phyloP scores from a whole-genome alignment of 2,113 vertebrate species.

The Osmerus eperlanus region DNA sequence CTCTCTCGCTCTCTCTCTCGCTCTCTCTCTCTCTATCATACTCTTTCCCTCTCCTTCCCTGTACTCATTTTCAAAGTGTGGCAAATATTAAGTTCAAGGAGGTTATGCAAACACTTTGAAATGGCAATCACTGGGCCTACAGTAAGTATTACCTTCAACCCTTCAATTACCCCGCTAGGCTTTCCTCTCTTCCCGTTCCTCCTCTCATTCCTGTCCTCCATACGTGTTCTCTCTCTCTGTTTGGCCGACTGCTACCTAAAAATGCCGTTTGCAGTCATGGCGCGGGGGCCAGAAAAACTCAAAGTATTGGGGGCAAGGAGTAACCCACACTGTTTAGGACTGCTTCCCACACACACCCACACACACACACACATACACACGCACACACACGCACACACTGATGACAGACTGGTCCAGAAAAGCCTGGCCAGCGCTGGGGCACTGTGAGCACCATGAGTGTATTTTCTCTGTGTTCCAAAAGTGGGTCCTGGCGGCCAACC shows the following conservation, averaged over 20 bases:
- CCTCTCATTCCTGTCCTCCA: slow-evolving; percentile 53
- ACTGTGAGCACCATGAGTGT: slow-evolving; percentile 50
- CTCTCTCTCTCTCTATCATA: slow-evolving; percentile 44
- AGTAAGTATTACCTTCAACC: slow-evolving; percentile 74
- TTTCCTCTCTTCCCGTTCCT: slow-evolving; percentile 68
- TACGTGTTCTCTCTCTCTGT: slow-evolving; percentile 30
- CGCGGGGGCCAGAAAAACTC: slow-evolving; percentile 54
- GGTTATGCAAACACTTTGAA: slow-evolving; percentile 75
- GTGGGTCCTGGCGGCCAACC: slow-evolving; percentile 66
- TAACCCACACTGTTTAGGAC: slow-evolving; percentile 39
- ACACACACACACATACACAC: slow-evolving; percentile 49
- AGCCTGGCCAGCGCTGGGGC: slow-evolving; percentile 44
- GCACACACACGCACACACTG: slow-evolving; percentile 12
- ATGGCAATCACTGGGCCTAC: slow-evolving; percentile 62
- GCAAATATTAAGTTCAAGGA: slow-evolving; percentile 74
- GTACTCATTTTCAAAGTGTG: slow-evolving; percentile 48
- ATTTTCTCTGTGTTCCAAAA: slow-evolving; percentile 66
- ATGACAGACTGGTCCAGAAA: slow-evolving; percentile 61
- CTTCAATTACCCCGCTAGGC: slow-evolving; percentile 73
- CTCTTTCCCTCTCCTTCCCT: slow-evolving; percentile 47
- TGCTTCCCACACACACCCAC: slow-evolving; percentile 22
- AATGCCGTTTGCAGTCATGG: slow-evolving; percentile 57
- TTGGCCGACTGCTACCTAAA: slow-evolving; percentile 61
- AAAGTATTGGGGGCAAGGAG: slow-evolving; percentile 66
- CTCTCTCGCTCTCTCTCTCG: slow-evolving; percentile 42